Conservation (phyloP, 2,888 invertebrate genomes). For the Volucella inflata region DNA sequence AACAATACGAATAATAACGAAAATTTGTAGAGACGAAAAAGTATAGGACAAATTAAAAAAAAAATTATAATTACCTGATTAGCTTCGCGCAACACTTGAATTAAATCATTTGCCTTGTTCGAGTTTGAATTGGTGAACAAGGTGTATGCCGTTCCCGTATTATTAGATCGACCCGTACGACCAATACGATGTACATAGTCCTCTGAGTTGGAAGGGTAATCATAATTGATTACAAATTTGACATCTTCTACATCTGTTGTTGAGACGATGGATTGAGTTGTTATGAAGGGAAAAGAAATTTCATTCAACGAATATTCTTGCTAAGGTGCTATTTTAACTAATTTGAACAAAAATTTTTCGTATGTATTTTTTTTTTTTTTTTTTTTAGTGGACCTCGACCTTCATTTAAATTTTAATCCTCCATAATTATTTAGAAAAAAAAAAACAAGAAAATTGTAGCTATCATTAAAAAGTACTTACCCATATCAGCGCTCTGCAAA, state of each 20-base stretch:
- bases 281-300: constrained; percentile 67
- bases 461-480: constrained; percentile 65
- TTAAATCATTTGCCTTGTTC: constrained; percentile 95
- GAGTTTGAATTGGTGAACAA: constrained; percentile 96
- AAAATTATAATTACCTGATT: constrained; percentile 88
- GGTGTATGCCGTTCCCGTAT: constrained; percentile 97
- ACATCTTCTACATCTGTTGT: constrained; percentile 98
- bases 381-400: constrained; percentile 83
- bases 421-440: constrained; percentile 66
- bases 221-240: constrained; percentile 99
- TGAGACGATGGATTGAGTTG: constrained; percentile 46
- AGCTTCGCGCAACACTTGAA: constrained; percentile 96
- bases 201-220: constrained; percentile 98
- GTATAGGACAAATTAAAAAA: not conserved
- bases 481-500: constrained; percentile 57
- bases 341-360: constrained; percentile 69
- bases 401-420: constrained; percentile 78
- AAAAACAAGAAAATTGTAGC: constrained; percentile 62
- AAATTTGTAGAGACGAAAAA: too few species aligned
- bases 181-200: constrained; percentile 98
- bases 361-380: constrained; percentile 5
- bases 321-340: constrained; percentile 58
- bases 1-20: too few species aligned
- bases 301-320: constrained; percentile 66
- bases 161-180: constrained; percentile 95